A percentile compares a stretch with the other conserved stretches of the same genome.
Conservation (phyloP, 2,888 invertebrate species). For the Megamerina dolium region DNA sequence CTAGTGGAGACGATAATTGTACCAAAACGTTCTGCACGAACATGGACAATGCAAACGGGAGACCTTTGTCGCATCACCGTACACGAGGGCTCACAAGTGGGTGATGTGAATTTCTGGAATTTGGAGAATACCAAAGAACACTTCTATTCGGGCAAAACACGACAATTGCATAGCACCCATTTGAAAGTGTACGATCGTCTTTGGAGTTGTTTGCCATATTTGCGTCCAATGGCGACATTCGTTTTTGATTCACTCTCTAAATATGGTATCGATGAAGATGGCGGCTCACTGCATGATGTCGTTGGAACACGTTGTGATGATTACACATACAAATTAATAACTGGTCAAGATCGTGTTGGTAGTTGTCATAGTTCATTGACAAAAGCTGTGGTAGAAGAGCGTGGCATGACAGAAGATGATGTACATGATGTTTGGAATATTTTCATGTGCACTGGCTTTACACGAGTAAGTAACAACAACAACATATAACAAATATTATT, state of each 20-base stretch:
- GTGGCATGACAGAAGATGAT: conserved; percentile 48
- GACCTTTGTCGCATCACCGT: conserved; percentile 50
- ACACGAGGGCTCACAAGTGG: conserved; percentile 50
- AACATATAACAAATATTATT: background rate
- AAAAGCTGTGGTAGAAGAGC: conserved; percentile 42
- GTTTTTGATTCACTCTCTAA: conserved; percentile 48
- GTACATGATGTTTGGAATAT: conserved; percentile 54
- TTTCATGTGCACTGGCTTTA: conserved; percentile 52
- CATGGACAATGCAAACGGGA: conserved; percentile 47
- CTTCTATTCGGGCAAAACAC: conserved; percentile 52
- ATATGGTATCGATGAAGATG: conserved; percentile 52
- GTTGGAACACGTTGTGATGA: conserved; percentile 52
- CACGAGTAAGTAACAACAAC: conserved; percentile 30
- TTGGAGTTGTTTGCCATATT: conserved; percentile 51
- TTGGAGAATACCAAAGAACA: conserved; percentile 47
- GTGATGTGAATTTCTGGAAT: conserved; percentile 52
- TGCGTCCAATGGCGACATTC: conserved; percentile 51
- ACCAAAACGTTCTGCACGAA: conserved; percentile 46
- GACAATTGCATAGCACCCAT: conserved; percentile 50
- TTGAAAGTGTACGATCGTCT: conserved; percentile 50
- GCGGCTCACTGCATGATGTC: conserved; percentile 50
- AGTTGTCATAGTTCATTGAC: conserved; percentile 51
- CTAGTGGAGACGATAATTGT: conserved; percentile 38
- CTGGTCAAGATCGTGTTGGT: conserved; percentile 46
- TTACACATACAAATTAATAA: conserved; percentile 51